These are phyloP conservation scores for Ctenopoma multispine DNA, from an alignment of 2,797 vertebrate genomes.

Conservation along the genomic window DNA sequence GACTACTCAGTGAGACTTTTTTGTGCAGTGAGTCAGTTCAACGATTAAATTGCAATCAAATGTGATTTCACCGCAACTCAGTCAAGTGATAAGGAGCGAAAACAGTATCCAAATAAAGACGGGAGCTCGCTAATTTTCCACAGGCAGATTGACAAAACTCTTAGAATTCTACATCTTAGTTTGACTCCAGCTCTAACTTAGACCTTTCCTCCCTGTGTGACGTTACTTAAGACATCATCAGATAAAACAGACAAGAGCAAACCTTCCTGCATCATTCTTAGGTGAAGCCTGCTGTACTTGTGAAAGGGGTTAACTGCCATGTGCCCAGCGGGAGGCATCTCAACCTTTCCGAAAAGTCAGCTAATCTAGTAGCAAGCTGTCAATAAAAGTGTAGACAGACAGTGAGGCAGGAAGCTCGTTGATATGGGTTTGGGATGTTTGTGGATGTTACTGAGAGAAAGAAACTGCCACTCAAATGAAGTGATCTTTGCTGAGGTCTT, in stretches of 20 bases:
- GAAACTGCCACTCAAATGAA: conserved; percentile 39
- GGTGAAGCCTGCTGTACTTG: neutral
- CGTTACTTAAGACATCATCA: neutral
- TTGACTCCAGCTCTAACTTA: neutral
- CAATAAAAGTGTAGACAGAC: conserved; percentile 45
- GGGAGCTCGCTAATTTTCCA: conserved; percentile 2
- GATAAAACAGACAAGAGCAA: neutral
- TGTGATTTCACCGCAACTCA: conserved; percentile 30
- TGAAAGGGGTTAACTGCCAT: conserved; percentile 11
- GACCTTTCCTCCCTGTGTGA: neutral
- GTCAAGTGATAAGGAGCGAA: conserved; percentile 20
- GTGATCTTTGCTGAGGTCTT: conserved; percentile 38
- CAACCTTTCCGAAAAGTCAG: conserved; percentile 27
- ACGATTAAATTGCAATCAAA: conserved; percentile 45
- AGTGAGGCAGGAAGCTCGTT: conserved; percentile 19
- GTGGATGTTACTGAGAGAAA: conserved; percentile 41
- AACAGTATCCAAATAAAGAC: neutral
- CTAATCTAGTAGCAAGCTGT: conserved; percentile 37
- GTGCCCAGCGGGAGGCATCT: conserved; percentile 9
- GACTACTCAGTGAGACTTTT: neutral
- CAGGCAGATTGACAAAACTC: conserved; percentile 5
- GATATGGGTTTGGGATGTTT: conserved; percentile 38
- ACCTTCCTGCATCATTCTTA: neutral
- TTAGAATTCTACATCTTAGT: neutral
- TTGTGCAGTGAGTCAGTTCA: conserved; percentile 10